Evolutionary conservation across 2,888 invertebrate species (phyloP), one percentile per base, ranked within the genome.

Genomic region (Neoitamus cyanurus): DNA sequence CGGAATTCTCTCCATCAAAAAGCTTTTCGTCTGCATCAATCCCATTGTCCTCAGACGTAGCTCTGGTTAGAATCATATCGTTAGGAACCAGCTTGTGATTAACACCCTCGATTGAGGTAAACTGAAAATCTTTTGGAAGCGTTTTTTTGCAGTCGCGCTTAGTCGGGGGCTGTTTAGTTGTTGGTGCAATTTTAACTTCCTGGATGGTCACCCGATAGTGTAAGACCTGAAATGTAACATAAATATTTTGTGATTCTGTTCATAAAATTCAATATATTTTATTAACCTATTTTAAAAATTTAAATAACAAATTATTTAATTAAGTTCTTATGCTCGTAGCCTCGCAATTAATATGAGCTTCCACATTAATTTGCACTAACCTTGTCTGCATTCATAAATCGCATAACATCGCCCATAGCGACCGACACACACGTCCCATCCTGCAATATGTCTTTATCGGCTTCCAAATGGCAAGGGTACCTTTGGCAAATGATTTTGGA

Each of bases 401-500:
- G 88, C 2, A 89, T 85, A 37, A 91, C 86, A 83, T 91, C 91
- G n/a, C 85, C 86, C 0, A 90, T 78, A 2, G 87, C 82, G 72
- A 91, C 88, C 84, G 88, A 88, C n/a, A 90, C 90, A 84, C 91
- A 91, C 13, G 89, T 90, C 75, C 91, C 91, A 11, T 91, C 90
- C 85, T 89, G 88, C 6, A 91, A 87, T 20, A 91, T 90, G 42
- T 91, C 90, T 84, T 88, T 88, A 84, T 91, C 90, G 83, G 90
- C 89, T 87, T 91, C 91, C 87, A 90, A 90, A 86, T 91, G 91
- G 1, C 91, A 90, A 1, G 90, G 90, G 83, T 89, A 90, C 86
- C 91, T 89, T 72, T 91, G 91, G 48, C 90, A 89, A 80, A 90
- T 86, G 31, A 89, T 88, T n/a, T 90, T 87, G 0, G 90, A 89